Percentiles rank a stretch among this genome's conserved stretches.
These are phyloP conservation scores for Chroicocephalus ridibundus DNA, from an alignment of 2,113 vertebrate genomes.

Conservation along the genomic window DNA sequence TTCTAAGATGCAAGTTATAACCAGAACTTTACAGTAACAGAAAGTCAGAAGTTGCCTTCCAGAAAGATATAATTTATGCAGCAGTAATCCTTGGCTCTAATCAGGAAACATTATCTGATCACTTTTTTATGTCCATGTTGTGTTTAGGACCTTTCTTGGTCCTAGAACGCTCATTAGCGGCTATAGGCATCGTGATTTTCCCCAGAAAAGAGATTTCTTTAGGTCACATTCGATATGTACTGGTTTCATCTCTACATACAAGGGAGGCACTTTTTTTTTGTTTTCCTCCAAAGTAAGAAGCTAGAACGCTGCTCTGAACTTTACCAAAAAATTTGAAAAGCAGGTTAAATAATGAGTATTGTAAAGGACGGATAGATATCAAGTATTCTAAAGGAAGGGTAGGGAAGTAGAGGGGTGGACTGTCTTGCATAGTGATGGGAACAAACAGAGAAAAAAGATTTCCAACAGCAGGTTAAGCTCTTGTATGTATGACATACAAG, in stretches of 20 bases:
- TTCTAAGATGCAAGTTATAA: neutral
- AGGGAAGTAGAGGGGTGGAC: neutral
- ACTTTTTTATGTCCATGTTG: neutral
- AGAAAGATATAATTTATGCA: neutral
- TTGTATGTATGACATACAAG: neutral
- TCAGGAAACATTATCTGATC: neutral
- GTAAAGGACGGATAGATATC: neutral
- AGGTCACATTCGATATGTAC: neutral
- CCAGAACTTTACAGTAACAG: neutral
- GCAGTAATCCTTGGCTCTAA: neutral
- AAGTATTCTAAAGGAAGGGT: neutral
- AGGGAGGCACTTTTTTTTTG: neutral
- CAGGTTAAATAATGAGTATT: neutral
- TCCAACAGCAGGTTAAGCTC: neutral
- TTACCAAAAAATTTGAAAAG: neutral
- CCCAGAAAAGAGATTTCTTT: neutral
- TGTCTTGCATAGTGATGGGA: neutral
- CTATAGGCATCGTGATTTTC: neutral
- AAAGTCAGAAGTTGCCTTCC: neutral
- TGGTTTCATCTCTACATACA: neutral
- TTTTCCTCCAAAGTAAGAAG: neutral
- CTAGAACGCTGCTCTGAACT: neutral
- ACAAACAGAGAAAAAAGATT: neutral
- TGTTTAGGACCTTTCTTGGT: neutral
- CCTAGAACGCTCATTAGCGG: neutral